Conservation (phyloP, 1,140 invertebrate genomes). For the Chymomyza costata region DNA sequence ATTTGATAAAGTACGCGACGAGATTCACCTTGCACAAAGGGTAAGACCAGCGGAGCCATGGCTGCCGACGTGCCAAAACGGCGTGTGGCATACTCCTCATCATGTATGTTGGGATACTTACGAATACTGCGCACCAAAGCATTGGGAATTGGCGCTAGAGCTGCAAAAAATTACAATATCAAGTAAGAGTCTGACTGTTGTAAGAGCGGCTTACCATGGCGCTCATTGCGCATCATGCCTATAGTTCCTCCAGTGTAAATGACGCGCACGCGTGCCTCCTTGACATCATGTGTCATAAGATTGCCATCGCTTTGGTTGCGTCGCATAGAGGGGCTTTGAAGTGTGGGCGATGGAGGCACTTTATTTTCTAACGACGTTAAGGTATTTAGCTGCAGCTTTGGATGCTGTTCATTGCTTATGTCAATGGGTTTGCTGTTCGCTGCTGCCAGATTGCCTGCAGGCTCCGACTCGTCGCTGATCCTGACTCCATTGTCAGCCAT, state of each 20-base stretch:
- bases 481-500: constrained; percentile 11
- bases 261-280: constrained; percentile 82
- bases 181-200: not conserved
- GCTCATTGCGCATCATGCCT: constrained; percentile 86
- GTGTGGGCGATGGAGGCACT: constrained; percentile 40
- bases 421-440: constrained; percentile 7
- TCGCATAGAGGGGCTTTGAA: constrained; percentile 44
- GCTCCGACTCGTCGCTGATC: no score
- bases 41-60: constrained; percentile 80
- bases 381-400: constrained; percentile 3
- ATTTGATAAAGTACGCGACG: constrained; percentile 86
- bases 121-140: constrained; percentile 79
- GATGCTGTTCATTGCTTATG: not conserved
- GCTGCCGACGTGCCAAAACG: constrained; percentile 76
- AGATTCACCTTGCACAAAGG: constrained; percentile 76
- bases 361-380: constrained; percentile 22
- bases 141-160: constrained; percentile 80
- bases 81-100: constrained; percentile 79
- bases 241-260: constrained; percentile 93
- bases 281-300: constrained; percentile 46
- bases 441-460: not conserved
- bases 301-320: constrained; percentile 62
- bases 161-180: constrained; percentile 68
- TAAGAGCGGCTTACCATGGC: constrained; percentile 79
- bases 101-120: constrained; percentile 85